Conservation (phyloP, 2,113 vertebrate species). For the Platichthys stellatus region DNA sequence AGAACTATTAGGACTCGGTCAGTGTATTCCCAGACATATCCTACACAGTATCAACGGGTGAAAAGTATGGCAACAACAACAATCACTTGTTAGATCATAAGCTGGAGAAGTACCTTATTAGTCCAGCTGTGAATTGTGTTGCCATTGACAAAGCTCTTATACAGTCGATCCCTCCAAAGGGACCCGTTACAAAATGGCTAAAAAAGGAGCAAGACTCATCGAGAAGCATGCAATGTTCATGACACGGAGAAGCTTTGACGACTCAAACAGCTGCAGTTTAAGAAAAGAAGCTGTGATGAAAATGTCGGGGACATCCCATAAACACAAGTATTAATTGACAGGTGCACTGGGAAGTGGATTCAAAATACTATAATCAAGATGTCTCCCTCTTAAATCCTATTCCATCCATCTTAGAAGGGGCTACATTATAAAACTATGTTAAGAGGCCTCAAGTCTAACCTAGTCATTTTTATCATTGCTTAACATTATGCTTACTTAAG, state of each 20-base stretch:
- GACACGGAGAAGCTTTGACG: conserved; percentile 28
- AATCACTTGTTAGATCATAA: conserved; percentile 60
- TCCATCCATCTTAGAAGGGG: conserved; percentile 50
- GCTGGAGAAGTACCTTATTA: conserved; percentile 61
- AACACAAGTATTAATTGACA: conserved; percentile 22
- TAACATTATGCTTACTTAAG: conserved; percentile 66
- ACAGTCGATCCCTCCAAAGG: conserved; percentile 34
- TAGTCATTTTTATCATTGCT: conserved; percentile 61
- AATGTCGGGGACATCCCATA: conserved; percentile 3
- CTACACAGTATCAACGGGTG: conserved; percentile 75
- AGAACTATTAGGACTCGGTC: conserved; percentile 48
- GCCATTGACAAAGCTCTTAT: conserved; percentile 59
- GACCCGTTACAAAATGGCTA: conserved; percentile 30
- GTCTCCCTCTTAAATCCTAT: conserved; percentile 49
- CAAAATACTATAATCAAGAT: conserved; percentile 49
- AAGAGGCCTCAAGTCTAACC: conserved; percentile 65
- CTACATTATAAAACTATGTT: conserved; percentile 70
- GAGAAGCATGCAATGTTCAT: conserved; percentile 55
- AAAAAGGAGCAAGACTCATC: conserved; percentile 20
- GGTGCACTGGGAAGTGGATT: conserved; percentile 45
- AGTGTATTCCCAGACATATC: conserved; percentile 57
- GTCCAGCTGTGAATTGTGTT: conserved; percentile 54
- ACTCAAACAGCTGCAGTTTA: conserved; percentile 1
- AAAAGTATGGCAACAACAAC: conserved; percentile 61
- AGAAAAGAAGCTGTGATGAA: conserved; percentile 18